Evolutionary conservation across 2,888 invertebrate genomes (phyloP).

Genomic region (Microctonus aethiopoides): DNA sequence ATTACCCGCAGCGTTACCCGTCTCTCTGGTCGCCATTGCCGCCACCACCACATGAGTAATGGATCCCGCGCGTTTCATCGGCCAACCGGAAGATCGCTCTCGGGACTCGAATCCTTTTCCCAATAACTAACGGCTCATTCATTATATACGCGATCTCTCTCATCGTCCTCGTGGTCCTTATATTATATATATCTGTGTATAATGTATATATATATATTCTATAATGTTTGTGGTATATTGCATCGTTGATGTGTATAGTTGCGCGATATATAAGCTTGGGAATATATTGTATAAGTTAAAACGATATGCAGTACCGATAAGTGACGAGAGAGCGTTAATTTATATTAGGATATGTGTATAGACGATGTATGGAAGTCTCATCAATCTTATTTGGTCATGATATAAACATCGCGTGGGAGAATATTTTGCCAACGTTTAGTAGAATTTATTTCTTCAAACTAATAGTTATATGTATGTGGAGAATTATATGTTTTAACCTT

Average conservation of each 20-base stretch:
- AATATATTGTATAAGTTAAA: not conserved
- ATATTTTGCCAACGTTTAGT: not conserved
- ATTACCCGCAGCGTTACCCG: conserved; percentile 40
- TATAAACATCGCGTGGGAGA: not conserved
- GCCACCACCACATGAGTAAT: conserved; percentile 38
- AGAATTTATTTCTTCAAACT: not conserved
- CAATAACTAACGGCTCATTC: conserved; percentile 32
- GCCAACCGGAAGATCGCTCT: conserved; percentile 36
- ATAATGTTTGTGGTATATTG: not conserved
- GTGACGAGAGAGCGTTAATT: not conserved
- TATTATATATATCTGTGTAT: not conserved
- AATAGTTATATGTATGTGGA: too few relatives aligned
- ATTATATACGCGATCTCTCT: conserved; percentile 18
- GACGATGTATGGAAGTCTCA: not conserved
- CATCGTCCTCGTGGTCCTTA: conserved; percentile 8
- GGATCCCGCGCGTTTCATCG: conserved; percentile 44
- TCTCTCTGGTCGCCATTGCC: conserved; percentile 15
- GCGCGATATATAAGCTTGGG: not conserved
- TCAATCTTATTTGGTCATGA: not conserved
- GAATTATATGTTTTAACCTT: too few relatives aligned
- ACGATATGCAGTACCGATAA: not conserved
- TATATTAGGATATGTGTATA: not conserved
- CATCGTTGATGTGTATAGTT: not conserved
- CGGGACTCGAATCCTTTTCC: conserved; percentile 34
- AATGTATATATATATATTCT: not conserved